Base-by-base conservation (phyloP, 1,140 invertebrate genomes). In the Coenobita brevimanus region DNA sequence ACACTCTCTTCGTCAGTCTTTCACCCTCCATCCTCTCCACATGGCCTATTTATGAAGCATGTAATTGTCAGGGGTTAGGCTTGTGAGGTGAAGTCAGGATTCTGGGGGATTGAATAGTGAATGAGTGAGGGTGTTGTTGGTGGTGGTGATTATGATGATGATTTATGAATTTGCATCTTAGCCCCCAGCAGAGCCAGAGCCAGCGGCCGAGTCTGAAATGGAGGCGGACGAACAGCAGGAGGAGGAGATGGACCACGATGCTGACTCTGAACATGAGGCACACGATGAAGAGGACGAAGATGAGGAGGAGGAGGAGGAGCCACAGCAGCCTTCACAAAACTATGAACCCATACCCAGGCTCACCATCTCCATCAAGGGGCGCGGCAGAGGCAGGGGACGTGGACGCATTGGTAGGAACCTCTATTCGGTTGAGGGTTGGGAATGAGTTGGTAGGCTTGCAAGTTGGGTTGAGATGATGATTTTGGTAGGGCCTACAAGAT, bases 311-410 rank as follows among this genome's bases (percentile, higher is more conserved):
- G 89, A 90, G 21, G 85, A 90, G 2, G 89, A 89, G n/a, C 83
- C 82, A 33, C 78, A 81, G 38, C 82, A 88, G 36, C 87, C 81
- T 8, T 76, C 80, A n/a, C 89, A 89, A 62, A 82, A 89, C n/a
- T 90, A 91, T 83, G 90, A 90, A 54, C 90, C 90, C 17, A 91
- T 91, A 27, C 90, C 90, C 1, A 79, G 89, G 36, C 78, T 91
- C 33, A 91, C 90, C 64, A 91, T 91, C 27, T 90, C 90, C 71
- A 91, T 91, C 82, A 64, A 87, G 21, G 89, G 89, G 30, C 82
- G 88, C 27, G 89, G 89, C 6, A 88, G 91, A 67, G 91, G 91
- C 10, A 80, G 91, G 38, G 91, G 91, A 2, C 75, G 91, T 2
- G 90, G 91, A 24, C 89, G 89, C 60, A 90, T 90, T 81, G 89